Conservation (phyloP, 2,113 vertebrate species). For the Albula glossodonta region DNA sequence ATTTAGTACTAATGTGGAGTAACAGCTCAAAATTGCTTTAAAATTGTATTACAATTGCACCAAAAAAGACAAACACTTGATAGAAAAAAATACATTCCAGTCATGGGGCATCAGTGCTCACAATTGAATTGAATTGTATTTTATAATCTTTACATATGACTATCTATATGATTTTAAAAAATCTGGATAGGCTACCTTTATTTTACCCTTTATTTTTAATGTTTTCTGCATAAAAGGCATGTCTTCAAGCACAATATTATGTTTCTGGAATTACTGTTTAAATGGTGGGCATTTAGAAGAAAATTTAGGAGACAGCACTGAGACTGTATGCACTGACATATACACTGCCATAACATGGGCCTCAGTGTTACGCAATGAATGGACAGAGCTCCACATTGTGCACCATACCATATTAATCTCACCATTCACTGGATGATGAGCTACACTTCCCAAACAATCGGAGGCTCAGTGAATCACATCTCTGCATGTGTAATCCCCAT, state of each 20-base stretch:
- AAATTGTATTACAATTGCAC: too few relatives aligned
- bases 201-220: neutral
- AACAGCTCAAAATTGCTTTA: too few relatives aligned
- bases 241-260: neutral
- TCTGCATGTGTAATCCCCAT: neutral
- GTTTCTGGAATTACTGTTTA: neutral
- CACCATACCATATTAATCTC: neutral
- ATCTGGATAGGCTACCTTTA: neutral
- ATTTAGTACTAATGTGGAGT: too few relatives aligned
- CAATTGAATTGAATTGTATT: neutral
- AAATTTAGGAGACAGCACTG: too few relatives aligned
- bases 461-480: neutral
- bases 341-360: too few relatives aligned
- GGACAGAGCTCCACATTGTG: neutral
- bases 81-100: too few relatives aligned
- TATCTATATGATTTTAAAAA: neutral
- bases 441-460: neutral
- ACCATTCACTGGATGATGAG: neutral
- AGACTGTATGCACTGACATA: too few relatives aligned
- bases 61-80: too few relatives aligned
- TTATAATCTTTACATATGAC: neutral
- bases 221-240: neutral
- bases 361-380: neutral
- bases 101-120: too few relatives aligned
- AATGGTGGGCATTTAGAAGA: neutral